A percentile compares a stretch with the other conserved stretches of the same genome.
Evolutionary conservation across 2,113 vertebrate species (phyloP).

Genomic region (Panurus biarmicus): DNA sequence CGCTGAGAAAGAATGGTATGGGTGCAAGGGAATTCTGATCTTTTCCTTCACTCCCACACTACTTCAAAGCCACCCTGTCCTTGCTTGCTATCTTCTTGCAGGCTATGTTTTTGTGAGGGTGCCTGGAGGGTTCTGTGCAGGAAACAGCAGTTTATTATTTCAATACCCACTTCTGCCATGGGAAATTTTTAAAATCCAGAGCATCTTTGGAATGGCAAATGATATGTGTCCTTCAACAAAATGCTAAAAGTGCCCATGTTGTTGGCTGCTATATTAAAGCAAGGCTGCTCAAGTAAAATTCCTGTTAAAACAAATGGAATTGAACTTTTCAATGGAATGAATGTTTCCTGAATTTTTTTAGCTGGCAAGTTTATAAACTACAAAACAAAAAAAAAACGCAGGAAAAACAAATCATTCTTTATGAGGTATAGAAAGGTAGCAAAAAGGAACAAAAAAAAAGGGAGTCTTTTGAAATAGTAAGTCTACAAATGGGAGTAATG

Average conservation of each 20-base stretch:
- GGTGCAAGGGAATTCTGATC: background rate
- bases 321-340: slow-evolving; percentile 39
- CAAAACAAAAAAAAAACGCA: slow-evolving; percentile 12
- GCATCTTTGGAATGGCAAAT: background rate
- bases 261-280: background rate
- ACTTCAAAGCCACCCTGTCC: background rate
- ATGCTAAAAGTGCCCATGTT: background rate
- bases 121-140: background rate
- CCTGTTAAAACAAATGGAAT: slow-evolving; percentile 11
- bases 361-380: slow-evolving; percentile 36
- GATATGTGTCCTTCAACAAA: slow-evolving; percentile 13
- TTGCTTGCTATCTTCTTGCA: background rate
- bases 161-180: background rate
- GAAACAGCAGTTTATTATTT: background rate
- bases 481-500: background rate
- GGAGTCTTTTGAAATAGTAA: background rate
- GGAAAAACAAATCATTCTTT: slow-evolving; percentile 1
- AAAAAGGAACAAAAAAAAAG: background rate
- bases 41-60: background rate
- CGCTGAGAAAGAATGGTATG: background rate
- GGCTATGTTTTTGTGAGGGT: background rate
- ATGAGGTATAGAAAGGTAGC: background rate
- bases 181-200: slow-evolving; percentile 36
- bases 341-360: slow-evolving; percentile 41
- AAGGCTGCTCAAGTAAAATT: slow-evolving; percentile 13